Conservation (phyloP, 2,888 invertebrate genomes). For the Tenthredo livida region DNA sequence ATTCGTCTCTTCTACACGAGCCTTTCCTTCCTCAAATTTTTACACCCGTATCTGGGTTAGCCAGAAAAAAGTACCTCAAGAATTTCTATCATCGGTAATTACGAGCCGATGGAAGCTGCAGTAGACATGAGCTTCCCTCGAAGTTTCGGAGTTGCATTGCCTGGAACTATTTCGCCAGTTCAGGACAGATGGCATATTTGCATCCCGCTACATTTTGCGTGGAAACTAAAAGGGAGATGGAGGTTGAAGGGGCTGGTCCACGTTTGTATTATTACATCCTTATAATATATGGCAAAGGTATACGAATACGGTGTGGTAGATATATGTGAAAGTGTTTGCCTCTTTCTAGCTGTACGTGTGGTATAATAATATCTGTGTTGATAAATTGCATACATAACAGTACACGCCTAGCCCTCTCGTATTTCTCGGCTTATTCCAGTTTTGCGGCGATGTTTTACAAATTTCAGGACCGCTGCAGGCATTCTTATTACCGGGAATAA, state of each 20-base stretch:
- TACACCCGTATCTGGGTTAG: background rate
- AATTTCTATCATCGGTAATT: background rate
- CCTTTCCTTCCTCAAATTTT: background rate
- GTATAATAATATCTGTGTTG: constrained; percentile 77
- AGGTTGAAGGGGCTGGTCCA: constrained; percentile 57
- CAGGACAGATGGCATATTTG: constrained; percentile 37
- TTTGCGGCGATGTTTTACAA: constrained; percentile 76
- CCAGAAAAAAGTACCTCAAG: background rate
- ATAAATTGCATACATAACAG: constrained; percentile 77
- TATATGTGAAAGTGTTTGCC: constrained; percentile 11
- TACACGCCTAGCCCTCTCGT: constrained; percentile 71
- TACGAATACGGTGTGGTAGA: constrained; percentile 57
- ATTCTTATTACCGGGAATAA: constrained; percentile 47
- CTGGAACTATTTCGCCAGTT: background rate
- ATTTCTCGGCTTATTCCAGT: constrained; percentile 75
- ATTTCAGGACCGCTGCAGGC: constrained; percentile 66
- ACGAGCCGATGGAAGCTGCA: background rate
- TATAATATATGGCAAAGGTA: constrained; percentile 75
- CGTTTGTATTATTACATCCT: constrained; percentile 75
- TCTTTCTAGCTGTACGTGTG: constrained; percentile 63
- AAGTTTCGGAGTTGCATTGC: background rate
- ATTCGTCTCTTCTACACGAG: background rate
- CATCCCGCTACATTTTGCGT: constrained; percentile 5
- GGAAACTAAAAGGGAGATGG: background rate
- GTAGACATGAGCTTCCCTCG: background rate